Conservation (phyloP, 1,140 invertebrate genomes). For the Magallana angulata region DNA sequence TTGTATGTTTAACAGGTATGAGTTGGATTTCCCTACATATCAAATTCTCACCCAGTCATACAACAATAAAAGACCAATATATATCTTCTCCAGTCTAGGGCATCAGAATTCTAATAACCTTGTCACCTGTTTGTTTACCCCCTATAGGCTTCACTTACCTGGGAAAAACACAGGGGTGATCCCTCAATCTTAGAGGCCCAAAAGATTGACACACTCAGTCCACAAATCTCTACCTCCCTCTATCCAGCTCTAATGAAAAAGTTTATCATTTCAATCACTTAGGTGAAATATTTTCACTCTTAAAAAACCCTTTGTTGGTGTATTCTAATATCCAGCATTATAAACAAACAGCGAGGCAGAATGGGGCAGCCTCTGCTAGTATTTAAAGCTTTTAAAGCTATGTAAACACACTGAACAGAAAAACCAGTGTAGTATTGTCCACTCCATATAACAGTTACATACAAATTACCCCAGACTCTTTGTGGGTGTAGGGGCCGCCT, state of each 20-base stretch:
- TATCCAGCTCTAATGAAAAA: constrained; percentile 13
- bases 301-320: constrained; percentile 14
- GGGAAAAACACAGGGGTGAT: neutral
- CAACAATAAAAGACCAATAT: neutral
- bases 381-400: constrained; percentile 17
- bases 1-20: neutral
- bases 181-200: neutral
- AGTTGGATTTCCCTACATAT: neutral
- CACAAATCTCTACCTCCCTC: neutral
- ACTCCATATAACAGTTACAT: constrained; percentile 2
- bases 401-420: neutral
- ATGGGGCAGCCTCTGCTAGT: neutral
- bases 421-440: constrained; percentile 15
- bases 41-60: constrained; percentile 11
- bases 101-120: constrained; percentile 32
- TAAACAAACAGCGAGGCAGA: constrained; percentile 18
- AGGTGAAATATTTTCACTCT: constrained; percentile 18
- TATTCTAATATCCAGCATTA: constrained; percentile 11
- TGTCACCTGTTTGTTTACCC: neutral
- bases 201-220: too few relatives aligned
- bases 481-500: neutral
- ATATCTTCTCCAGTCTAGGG: constrained; percentile 1
- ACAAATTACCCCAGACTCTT: neutral
- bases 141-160: neutral
- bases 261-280: constrained; percentile 33